Percentiles rank a stretch among this genome's conserved stretches.
These are phyloP conservation scores for Paramacrobiotus metropolitanus DNA, from an alignment of 1,140 invertebrate genomes.

Conservation along the genomic window DNA sequence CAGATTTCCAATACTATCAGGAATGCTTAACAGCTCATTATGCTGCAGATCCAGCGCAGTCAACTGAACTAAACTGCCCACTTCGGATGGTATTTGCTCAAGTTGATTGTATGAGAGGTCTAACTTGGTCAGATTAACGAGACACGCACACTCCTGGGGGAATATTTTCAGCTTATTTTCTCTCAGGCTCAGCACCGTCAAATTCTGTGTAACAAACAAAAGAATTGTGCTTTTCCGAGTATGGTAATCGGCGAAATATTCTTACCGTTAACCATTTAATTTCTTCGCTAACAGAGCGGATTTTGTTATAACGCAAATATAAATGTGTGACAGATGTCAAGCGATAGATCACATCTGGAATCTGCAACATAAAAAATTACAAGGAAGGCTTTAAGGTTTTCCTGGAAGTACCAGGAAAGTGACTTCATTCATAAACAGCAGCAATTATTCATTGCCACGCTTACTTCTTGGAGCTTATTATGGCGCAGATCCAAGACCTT, in stretches of 20 bases:
- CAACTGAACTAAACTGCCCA: constrained; percentile 78
- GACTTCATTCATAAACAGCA: too few relatives aligned
- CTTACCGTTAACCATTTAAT: constrained; percentile 51
- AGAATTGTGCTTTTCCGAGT: background rate
- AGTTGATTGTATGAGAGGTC: constrained; percentile 98
- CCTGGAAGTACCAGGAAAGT: too few relatives aligned
- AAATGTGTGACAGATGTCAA: constrained; percentile 75
- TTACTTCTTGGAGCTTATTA: constrained; percentile 80
- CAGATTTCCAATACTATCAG: constrained; percentile 80
- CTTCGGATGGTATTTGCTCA: constrained; percentile 63
- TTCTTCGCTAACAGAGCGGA: constrained; percentile 66
- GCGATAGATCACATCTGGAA: constrained; percentile 88
- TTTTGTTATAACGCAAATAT: constrained; percentile 86
- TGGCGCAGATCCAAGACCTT: constrained; percentile 87
- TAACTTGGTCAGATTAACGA: constrained; percentile 71
- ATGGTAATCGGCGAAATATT: background rate
- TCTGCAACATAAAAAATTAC: constrained; percentile 27
- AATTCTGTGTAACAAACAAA: constrained; percentile 29
- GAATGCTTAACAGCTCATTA: constrained; percentile 88
- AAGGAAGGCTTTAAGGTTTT: too few relatives aligned
- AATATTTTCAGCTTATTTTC: constrained; percentile 96
- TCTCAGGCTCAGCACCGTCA: constrained; percentile 87
- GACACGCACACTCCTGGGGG: constrained; percentile 68
- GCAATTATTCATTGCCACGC: background rate
- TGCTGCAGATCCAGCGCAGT: constrained; percentile 90